Base-by-base conservation (phyloP, 64 coral and sea anemone genomes). In the Montipora sp. region DNA sequence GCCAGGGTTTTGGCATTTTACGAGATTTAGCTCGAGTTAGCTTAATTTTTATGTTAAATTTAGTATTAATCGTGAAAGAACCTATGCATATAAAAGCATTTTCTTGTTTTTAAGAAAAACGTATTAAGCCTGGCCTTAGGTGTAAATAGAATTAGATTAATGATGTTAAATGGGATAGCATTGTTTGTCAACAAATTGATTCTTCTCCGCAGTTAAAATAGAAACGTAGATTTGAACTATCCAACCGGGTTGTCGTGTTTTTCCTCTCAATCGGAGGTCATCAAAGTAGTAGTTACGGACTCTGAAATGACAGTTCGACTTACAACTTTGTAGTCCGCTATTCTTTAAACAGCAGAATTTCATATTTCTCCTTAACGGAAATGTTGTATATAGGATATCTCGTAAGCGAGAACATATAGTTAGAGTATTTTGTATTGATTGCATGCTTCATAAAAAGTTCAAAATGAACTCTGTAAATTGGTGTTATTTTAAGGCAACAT, bases 1-100 rank as follows among this genome's bases (percentile, higher is more conserved):
- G 93, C 93, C 68, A 77, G 87, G 53, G 75, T 78, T 83, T 94
- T 88, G 93, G 82, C 82, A 68, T 85, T 49, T 48, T 72, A 47
- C 20, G 22, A 15, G 15, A 85, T 16, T 13, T 72, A 22, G 61
- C 43, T 45, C 65, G 19, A 61, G 70, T 85, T 78, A 49, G 75
- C 44, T 51, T 78, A 78, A 46, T n/a, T 19, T 49, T 48, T 36
- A 15, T 2, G 10, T 45, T 76, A 46, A 76, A 21, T 3, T n/a
- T 71, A 49, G 66, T 85, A 47, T 71, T 71, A 5, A 20, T 19
- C 65, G 65, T 13, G 45, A 18, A 85, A 71, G 66, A 13, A 81
- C 53, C 66, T 63, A 48, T 49, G 45, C 51, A 3, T 70, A 46
- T 61, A 57, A 6, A 57, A 57, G 6, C 11, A 57, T 57, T 8